Base-by-base conservation (phyloP, 2,113 vertebrate genomes). In the Brachypodius melanocephalos region DNA sequence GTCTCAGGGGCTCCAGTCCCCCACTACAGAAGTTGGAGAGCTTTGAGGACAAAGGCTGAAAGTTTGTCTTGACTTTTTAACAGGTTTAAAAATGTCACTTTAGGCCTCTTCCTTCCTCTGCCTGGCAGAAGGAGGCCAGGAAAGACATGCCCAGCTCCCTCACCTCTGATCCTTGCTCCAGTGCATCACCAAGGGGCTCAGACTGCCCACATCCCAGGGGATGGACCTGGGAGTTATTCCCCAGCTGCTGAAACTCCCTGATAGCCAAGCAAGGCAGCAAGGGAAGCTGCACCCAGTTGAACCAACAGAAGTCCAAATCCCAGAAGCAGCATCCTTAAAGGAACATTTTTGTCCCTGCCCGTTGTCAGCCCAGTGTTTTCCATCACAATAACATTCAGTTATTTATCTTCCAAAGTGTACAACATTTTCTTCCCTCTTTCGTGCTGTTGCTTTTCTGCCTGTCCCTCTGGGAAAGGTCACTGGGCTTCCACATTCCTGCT, bases 401-500 rank as follows among this genome's bases (percentile, higher is more conserved):
- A 92, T 91, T 91, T 95, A 29, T 84, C 65, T 92, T 87, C 57
- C 34, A 14, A 92, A 89, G 76, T 24, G 73, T 92, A 75, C 65
- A 87, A 87, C 54, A 25, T 87, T 89, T 91, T 93, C 48, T 51
- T 59, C 73, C 66, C 68, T 81, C 93, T 78, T 95, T 95, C 94
- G 86, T 96, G 84, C 40, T 0, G 4, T 6, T 68, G 58, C 84
- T 92, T 97, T 96, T 95, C 89, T 95, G 83, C 61, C 69, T 68
- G 76, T 92, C 89, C 86, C 77, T 48, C 57, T 95, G 94, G 91
- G 91, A 97, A 95, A 95, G 94, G 95, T 96, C 95, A 95, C 69
- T 52, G 65, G 66, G 94, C 80, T 92, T 96, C 93, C 76, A 96
- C 93, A 76, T 96, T 95, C 92, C 92, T 81, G 73, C 65, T 55